Evolutionary conservation across 2,113 vertebrate species (phyloP).

Genomic region (Orthonyx spaldingii): DNA sequence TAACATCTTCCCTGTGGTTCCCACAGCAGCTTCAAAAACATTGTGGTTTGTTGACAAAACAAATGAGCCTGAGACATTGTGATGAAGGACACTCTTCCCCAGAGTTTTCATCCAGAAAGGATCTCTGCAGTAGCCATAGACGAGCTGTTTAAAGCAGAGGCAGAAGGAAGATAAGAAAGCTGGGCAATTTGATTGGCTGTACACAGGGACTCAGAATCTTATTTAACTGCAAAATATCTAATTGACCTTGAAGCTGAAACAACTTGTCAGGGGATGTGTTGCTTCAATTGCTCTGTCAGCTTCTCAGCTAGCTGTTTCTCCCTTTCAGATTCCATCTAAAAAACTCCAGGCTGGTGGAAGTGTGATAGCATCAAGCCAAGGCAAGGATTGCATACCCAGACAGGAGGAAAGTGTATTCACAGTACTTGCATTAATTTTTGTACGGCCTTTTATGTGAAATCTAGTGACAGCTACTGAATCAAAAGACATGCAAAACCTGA

Average conservation of each 20-base stretch:
- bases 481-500: background rate
- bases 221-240: conserved; percentile 34
- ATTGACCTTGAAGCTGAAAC: conserved; percentile 43
- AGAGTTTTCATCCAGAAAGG: background rate
- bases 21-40: background rate
- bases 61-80: background rate
- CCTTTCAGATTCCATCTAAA: background rate
- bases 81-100: background rate
- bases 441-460: background rate
- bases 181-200: background rate
- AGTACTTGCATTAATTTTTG: background rate
- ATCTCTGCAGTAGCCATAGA: background rate
- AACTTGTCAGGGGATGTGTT: background rate
- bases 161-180: conserved; percentile 6
- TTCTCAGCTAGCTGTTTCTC: background rate
- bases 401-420: background rate
- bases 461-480: background rate
- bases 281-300: background rate
- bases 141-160: background rate
- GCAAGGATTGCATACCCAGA: background rate
- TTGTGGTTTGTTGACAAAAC: conserved; percentile 36
- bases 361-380: background rate
- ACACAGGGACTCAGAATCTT: background rate
- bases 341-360: background rate
- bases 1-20: background rate